Percentiles rank a stretch among this genome's conserved stretches.
These are phyloP conservation scores for Lutjanus argentimaculatus DNA, from an alignment of 2,797 vertebrate genomes.

Conservation along the genomic window DNA sequence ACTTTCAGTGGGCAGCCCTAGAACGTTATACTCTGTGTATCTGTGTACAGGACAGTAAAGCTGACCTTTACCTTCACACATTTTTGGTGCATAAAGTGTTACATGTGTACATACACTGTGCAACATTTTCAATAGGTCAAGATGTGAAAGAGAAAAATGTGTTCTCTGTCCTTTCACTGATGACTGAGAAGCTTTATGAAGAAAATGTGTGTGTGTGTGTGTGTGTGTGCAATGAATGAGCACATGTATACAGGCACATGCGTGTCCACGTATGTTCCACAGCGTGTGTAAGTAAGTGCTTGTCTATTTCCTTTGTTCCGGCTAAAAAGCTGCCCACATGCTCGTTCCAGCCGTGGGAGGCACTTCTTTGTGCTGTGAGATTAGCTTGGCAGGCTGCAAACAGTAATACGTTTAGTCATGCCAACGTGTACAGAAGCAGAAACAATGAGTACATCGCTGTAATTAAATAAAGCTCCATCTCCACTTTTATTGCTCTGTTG, in stretches of 20 bases:
- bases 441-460: constrained; percentile 53
- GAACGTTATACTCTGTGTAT: too few species aligned
- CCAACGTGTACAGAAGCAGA: constrained; percentile 67
- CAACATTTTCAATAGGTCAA: neutral
- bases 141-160: neutral
- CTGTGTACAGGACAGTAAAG: too few species aligned
- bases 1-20: too few species aligned
- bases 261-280: constrained; percentile 13
- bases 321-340: constrained; percentile 78
- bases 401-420: constrained; percentile 67
- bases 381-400: constrained; percentile 78
- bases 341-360: constrained; percentile 77
- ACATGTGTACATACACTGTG: neutral
- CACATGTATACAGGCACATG: constrained; percentile 16
- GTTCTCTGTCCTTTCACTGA: neutral
- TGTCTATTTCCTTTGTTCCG: constrained; percentile 70
- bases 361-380: constrained; percentile 72
- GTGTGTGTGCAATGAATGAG: neutral
- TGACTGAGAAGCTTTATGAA: neutral
- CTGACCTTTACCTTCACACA: too few species aligned
- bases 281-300: constrained; percentile 38
- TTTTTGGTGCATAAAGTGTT: too few species aligned
- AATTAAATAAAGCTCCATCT: constrained; percentile 58
- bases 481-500: constrained; percentile 21
- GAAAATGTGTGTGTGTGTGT: constrained; percentile 16